A percentile compares a stretch with the other conserved stretches of the same genome.
These are phyloP conservation scores for Ia io DNA, from an alignment of 2,113 vertebrate genomes.

Conservation along the genomic window DNA sequence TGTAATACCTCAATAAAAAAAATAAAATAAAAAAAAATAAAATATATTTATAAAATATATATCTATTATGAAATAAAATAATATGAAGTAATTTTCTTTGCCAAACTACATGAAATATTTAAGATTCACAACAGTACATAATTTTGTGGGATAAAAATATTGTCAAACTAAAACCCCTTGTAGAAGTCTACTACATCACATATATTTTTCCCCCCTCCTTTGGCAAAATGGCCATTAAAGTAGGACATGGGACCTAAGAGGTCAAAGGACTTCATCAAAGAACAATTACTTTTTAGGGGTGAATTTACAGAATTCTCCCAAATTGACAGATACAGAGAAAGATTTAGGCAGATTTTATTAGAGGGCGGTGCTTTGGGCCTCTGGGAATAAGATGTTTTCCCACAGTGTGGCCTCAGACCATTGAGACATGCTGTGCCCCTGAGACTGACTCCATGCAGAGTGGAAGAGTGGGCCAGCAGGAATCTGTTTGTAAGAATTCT, in stretches of 20 bases:
- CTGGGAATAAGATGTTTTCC: background rate
- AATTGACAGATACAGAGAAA: background rate
- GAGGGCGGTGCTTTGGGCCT: background rate
- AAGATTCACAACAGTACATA: background rate
- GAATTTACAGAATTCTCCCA: background rate
- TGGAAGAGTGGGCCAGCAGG: background rate
- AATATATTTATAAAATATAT: background rate
- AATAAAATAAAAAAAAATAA: too few species aligned
- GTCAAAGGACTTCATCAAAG: background rate
- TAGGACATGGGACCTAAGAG: background rate
- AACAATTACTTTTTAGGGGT: background rate
- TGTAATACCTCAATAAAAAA: too few species aligned
- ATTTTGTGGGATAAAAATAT: constrained; percentile 4
- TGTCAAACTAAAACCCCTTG: background rate
- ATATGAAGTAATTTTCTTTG: background rate
- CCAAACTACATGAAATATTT: background rate
- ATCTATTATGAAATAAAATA: background rate
- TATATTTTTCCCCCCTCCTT: background rate
- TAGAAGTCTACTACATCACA: background rate
- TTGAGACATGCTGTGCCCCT: background rate
- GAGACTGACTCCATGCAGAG: background rate
- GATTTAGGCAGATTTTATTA: background rate
- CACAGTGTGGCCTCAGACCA: background rate
- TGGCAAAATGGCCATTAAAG: background rate
- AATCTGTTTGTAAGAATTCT: background rate